Evolutionary conservation across 2,797 vertebrate genomes (phyloP), one percentile per base, ranked within the genome.

Genomic region (Schizopygopsis malacanthus): DNA sequence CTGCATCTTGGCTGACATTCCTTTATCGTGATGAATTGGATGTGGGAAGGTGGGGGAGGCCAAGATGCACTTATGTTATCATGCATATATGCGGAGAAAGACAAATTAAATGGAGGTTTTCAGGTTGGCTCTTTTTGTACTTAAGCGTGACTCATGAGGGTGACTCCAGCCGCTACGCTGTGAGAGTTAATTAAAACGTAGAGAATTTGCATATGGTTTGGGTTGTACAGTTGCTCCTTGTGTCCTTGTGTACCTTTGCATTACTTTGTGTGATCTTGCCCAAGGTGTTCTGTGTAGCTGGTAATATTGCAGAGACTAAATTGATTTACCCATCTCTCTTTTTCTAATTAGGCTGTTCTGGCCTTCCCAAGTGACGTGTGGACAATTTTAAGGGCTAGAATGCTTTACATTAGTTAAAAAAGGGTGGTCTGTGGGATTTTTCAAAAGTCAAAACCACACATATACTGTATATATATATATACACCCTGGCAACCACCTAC

Each of bases 101-200:
- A 47, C 70, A 56, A 76, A 76, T 76, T 69, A 81, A 81, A 69
- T 45, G 59, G 59, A 61, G 41, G 37, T 69, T 47, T 82, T 69
- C 41, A 52, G 22, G 47, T 67, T 59, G 67, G n/a, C n/a, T 52
- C 41, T 70, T 47, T 61, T 63, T 43, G 65, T 85, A 39, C 47
- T 3, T 59, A 78, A 59, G 75, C 3, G 0, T 81, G 79, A 81
- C 79, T 84, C 70, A 59, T 63, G 52, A 79, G 52, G 75, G 76
- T 79, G 83, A 85, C 76, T 43, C 41, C 67, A 47, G 50, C 20
- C 63, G 18, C 33, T 78, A 78, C 18, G 39, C 25, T 56, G n/a
- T 69, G 75, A 85, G 76, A 71, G 83, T 85, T 85, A 80, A 85
- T 85, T 85, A 85, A 79, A 85, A 85, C 41, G 61, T 79, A 59